These are phyloP conservation scores for Eubucco bourcierii DNA, from an alignment of 2,113 vertebrate genomes.

Conservation along the genomic window DNA sequence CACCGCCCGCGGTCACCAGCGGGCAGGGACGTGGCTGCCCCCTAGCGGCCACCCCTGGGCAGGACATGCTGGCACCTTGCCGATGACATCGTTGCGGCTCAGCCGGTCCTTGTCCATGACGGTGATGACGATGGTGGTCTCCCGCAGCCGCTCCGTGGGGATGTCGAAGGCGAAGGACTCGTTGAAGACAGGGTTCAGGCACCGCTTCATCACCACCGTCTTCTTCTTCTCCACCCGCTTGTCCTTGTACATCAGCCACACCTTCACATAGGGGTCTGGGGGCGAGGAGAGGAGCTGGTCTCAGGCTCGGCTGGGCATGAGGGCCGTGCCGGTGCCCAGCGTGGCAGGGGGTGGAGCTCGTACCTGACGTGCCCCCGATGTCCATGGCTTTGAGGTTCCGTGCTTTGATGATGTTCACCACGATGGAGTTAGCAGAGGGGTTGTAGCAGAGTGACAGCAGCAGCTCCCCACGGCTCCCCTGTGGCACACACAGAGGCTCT, in stretches of 20 bases:
- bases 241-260: conserved; percentile 99
- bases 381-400: conserved; percentile 99
- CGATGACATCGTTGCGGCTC: conserved; percentile 98
- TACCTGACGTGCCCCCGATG: conserved; percentile 98
- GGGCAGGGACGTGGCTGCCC: neutral
- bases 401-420: conserved; percentile 99
- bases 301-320: rapidly evolving
- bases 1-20: too few species aligned
- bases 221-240: conserved; percentile 99
- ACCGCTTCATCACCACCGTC: conserved; percentile 95
- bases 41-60: rapidly evolving
- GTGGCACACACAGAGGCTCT: neutral
- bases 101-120: conserved; percentile 99
- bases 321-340: neutral
- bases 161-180: conserved; percentile 98
- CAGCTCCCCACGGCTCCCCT: conserved; percentile 97
- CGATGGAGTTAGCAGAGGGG: conserved; percentile 96
- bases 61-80: conserved; percentile 81
- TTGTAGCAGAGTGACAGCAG: conserved; percentile 98
- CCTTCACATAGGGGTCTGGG: conserved; percentile 96
- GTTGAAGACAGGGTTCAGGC: conserved; percentile 96
- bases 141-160: conserved; percentile 94
- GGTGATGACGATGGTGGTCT: conserved; percentile 98
- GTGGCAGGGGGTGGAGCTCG: rapidly evolving
- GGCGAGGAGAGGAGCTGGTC: neutral